Percentiles rank a stretch among this genome's conserved stretches.
Evolutionary conservation across 2,888 invertebrate species (phyloP).

Genomic region (Dorcus hopei): DNA sequence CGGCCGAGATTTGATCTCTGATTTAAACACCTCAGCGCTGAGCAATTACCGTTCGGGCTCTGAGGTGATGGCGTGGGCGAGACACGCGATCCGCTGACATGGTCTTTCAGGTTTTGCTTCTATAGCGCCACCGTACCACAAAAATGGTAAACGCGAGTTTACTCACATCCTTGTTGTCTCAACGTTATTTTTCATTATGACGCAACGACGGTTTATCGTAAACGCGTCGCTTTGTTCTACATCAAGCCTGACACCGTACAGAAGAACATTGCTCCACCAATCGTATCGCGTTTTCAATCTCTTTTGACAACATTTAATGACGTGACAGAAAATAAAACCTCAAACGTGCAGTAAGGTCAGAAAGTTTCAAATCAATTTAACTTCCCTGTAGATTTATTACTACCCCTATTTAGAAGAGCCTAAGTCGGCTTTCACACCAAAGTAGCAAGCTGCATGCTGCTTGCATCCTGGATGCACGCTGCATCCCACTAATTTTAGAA

Average conservation of each 20-base stretch:
- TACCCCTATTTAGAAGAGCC: too few species aligned
- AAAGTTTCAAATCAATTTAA: too few species aligned
- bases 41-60: conserved; percentile 2
- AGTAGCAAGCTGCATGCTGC: too few species aligned
- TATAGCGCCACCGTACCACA: not conserved
- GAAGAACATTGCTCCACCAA: too few species aligned
- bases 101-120: not conserved
- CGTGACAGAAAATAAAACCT: too few species aligned
- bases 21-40: conserved; percentile 5
- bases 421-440: too few species aligned
- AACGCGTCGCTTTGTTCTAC: not conserved
- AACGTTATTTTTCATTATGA: not conserved
- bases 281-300: too few species aligned
- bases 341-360: too few species aligned
- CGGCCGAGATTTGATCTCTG: conserved; percentile 2
- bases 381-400: too few species aligned
- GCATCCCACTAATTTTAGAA: too few species aligned
- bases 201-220: not conserved
- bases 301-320: too few species aligned
- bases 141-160: not conserved
- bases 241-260: not conserved
- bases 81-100: conserved; percentile 7
- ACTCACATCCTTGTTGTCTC: not conserved
- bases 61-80: conserved; percentile 1
- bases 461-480: too few species aligned